Evolutionary conservation across 1,140 invertebrate species (phyloP).

Genomic region (Hetaerina americana): DNA sequence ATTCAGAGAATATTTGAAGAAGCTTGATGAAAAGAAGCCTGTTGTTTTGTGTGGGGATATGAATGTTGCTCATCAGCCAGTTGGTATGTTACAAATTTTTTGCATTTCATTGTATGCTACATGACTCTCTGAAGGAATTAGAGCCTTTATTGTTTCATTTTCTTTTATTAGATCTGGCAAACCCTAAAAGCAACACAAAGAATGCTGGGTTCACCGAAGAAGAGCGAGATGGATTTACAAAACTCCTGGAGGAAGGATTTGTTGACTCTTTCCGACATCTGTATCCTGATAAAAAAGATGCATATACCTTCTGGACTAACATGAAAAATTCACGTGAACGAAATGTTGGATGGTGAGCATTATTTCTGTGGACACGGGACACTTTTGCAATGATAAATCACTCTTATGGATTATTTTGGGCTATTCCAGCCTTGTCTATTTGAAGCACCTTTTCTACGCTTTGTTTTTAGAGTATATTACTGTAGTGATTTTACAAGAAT

Average conservation of each 20-base stretch:
- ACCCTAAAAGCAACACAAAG: constrained; percentile 87
- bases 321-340: constrained; percentile 69
- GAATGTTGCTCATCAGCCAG: constrained; percentile 93
- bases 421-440: no score
- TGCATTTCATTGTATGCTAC: constrained; percentile 13
- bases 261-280: constrained; percentile 79
- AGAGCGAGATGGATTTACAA: constrained; percentile 81
- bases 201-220: constrained; percentile 92
- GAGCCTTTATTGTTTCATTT: not conserved
- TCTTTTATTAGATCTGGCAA: constrained; percentile 62
- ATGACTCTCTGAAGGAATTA: not conserved
- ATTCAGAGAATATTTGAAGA: constrained; percentile 62
- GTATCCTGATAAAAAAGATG: constrained; percentile 69
- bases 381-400: no score
- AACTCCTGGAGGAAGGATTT: constrained; percentile 64
- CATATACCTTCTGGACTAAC: constrained; percentile 93
- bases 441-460: no score
- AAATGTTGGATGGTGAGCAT: constrained; percentile 89
- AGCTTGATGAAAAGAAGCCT: constrained; percentile 80
- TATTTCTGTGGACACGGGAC: no score
- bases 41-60: constrained; percentile 93
- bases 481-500: no score
- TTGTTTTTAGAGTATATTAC: no score
- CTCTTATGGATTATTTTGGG: no score
- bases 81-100: constrained; percentile 44